These are phyloP conservation scores for Elegia similella DNA, from an alignment of 2,888 invertebrate genomes.

Conservation along the genomic window DNA sequence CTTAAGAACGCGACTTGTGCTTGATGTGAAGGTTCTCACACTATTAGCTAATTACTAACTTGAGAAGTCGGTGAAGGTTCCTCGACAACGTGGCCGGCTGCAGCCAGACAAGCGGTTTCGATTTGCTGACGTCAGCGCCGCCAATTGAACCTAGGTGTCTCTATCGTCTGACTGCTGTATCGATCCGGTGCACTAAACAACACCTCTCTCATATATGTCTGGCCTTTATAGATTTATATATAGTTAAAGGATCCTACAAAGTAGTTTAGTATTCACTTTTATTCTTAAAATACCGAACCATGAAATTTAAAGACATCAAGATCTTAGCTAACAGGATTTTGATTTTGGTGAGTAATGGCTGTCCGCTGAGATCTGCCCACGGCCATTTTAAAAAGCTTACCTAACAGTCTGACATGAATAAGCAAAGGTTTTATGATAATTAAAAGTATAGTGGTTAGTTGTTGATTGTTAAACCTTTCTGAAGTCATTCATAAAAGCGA, in stretches of 20 bases:
- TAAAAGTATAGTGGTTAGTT: background rate
- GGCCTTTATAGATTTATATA: background rate
- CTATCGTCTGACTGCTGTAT: constrained; percentile 63
- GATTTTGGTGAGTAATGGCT: background rate
- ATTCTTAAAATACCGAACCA: background rate
- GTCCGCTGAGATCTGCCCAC: background rate
- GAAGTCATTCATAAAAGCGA: constrained; percentile 50
- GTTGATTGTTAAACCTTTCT: constrained; percentile 26
- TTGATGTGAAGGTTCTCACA: constrained; percentile 61
- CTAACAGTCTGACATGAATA: background rate
- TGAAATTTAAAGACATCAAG: background rate
- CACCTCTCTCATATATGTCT: constrained; percentile 30
- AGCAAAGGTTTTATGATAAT: background rate
- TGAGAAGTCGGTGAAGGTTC: constrained; percentile 79
- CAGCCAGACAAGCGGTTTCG: constrained; percentile 61
- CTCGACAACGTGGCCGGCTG: constrained; percentile 62
- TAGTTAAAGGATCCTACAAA: too few species aligned
- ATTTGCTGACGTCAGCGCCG: constrained; percentile 68
- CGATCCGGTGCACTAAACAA: constrained; percentile 69
- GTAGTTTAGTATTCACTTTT: background rate
- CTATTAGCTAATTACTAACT: constrained; percentile 61
- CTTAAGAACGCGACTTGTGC: constrained; percentile 31
- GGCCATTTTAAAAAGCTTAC: background rate
- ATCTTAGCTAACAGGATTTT: background rate
- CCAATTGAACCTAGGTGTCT: constrained; percentile 62